Evolutionary conservation across 2,888 invertebrate species (phyloP).

Genomic region (Baronia brevicornis): DNA sequence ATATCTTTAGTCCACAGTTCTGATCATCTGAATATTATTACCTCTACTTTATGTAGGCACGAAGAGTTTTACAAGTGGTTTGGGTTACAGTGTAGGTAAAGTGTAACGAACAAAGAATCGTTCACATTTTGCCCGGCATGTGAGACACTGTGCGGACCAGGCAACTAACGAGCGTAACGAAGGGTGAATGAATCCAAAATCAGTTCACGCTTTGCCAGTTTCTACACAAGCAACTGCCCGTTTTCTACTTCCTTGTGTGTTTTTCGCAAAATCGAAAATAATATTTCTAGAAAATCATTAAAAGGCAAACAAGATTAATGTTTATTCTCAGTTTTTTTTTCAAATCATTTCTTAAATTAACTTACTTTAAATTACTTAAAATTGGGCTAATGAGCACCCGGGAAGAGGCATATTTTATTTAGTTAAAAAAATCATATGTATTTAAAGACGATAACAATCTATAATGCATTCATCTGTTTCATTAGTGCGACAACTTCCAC

Average conservation of each 20-base stretch:
- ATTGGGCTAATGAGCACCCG: too few relatives aligned
- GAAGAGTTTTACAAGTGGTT: slow-evolving; percentile 52
- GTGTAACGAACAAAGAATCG: slow-evolving; percentile 66
- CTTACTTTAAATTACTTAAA: too few relatives aligned
- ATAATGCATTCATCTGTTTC: slow-evolving; percentile 21
- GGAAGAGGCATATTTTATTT: too few relatives aligned
- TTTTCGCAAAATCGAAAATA: slow-evolving; percentile 2
- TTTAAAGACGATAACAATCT: slow-evolving; percentile 12
- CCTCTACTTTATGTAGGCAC: slow-evolving; percentile 57
- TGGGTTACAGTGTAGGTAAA: slow-evolving; percentile 55
- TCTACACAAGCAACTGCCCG: slow-evolving; percentile 17
- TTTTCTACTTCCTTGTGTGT: neutral
- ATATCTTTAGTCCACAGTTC: slow-evolving; percentile 37
- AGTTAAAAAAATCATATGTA: slow-evolving; percentile 4
- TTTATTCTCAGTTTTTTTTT: too few relatives aligned
- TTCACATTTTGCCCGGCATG: slow-evolving; percentile 49
- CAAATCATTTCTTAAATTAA: too few relatives aligned
- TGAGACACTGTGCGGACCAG: slow-evolving; percentile 60
- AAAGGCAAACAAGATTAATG: too few relatives aligned
- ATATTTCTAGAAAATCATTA: too few relatives aligned
- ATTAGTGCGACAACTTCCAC: slow-evolving; percentile 31
- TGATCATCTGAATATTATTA: slow-evolving; percentile 44
- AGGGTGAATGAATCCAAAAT: slow-evolving; percentile 67
- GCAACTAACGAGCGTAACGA: slow-evolving; percentile 56
- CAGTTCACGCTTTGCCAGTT: slow-evolving; percentile 41